phyloP scores from a whole-genome alignment of 53 echinoderm and acorn worm genomes.

The Astropecten irregularis region DNA sequence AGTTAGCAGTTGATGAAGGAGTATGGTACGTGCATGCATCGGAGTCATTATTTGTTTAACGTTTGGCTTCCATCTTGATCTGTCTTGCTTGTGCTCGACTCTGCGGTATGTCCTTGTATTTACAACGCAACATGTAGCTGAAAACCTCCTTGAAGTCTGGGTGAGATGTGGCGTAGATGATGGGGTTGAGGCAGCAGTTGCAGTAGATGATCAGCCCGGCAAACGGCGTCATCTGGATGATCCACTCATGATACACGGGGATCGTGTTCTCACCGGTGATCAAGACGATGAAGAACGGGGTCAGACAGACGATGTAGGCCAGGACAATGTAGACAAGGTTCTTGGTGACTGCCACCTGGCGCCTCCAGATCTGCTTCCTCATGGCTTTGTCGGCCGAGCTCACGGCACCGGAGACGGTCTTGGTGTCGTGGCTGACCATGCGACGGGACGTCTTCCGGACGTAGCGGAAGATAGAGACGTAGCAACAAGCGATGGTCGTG shows the following conservation, averaged over 20 bases:
- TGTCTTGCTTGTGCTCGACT: background rate
- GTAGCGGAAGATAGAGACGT: constrained; percentile 14
- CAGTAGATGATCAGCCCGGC: background rate
- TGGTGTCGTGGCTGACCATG: background rate
- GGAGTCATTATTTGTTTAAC: background rate
- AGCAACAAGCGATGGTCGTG: background rate
- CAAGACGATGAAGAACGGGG: background rate
- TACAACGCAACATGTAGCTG: background rate
- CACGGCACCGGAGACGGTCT: background rate
- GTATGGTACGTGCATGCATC: too few relatives aligned
- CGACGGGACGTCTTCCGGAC: constrained; percentile 2
- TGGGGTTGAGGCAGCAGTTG: constrained; percentile 41
- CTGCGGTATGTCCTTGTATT: background rate
- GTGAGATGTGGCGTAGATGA: constrained; percentile 30
- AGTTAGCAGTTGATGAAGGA: too few relatives aligned
- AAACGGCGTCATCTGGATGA: background rate
- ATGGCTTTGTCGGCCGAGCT: background rate
- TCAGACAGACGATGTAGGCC: constrained; percentile 26
- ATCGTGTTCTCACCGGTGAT: background rate
- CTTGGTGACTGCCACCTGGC: constrained; percentile 20
- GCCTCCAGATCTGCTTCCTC: background rate
- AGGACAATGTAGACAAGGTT: constrained; percentile 23
- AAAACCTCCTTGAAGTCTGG: constrained; percentile 35
- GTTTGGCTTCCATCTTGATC: background rate
- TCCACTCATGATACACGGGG: background rate